Conservation (phyloP, 2,113 vertebrate genomes). For the Platycercus adscitus region DNA sequence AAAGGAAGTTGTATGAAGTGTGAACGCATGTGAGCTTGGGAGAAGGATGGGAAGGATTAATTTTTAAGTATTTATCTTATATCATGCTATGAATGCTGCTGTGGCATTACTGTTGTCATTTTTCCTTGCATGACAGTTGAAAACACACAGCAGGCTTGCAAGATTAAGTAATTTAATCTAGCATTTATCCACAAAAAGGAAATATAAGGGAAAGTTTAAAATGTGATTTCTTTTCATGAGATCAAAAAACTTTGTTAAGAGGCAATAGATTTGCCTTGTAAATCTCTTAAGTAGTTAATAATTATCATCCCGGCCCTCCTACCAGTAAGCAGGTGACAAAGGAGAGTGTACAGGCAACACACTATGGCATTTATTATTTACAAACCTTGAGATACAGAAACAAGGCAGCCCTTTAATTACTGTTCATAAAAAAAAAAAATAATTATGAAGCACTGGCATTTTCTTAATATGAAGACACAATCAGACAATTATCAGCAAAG, state of each 20-base stretch:
- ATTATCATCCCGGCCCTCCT: conserved; percentile 4
- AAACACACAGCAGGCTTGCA: not conserved
- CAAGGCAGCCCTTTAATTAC: conserved; percentile 92
- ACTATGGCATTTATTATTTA: conserved; percentile 83
- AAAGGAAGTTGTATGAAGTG: not conserved
- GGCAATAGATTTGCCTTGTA: not conserved
- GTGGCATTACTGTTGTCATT: not conserved
- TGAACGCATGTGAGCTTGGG: not conserved
- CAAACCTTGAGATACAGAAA: conserved; percentile 76
- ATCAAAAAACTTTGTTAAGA: not conserved
- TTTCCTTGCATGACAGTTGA: not conserved
- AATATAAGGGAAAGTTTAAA: not conserved
- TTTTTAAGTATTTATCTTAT: not conserved
- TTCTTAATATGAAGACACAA: not conserved
- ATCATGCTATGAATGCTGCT: not conserved
- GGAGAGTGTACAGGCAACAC: conserved; percentile 80
- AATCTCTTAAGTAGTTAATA: not conserved
- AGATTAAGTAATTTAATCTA: not conserved
- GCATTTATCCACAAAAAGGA: not conserved
- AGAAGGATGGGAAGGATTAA: not conserved
- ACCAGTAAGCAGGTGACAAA: conserved; percentile 29
- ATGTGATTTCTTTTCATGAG: not conserved
- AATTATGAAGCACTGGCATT: conserved; percentile 75
- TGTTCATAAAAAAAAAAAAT: conserved; percentile 75
- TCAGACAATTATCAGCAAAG: not conserved